Percentiles rank a stretch among this genome's conserved stretches.
Evolutionary conservation across 2,888 invertebrate species (phyloP).

Genomic region (Xanthia togata): DNA sequence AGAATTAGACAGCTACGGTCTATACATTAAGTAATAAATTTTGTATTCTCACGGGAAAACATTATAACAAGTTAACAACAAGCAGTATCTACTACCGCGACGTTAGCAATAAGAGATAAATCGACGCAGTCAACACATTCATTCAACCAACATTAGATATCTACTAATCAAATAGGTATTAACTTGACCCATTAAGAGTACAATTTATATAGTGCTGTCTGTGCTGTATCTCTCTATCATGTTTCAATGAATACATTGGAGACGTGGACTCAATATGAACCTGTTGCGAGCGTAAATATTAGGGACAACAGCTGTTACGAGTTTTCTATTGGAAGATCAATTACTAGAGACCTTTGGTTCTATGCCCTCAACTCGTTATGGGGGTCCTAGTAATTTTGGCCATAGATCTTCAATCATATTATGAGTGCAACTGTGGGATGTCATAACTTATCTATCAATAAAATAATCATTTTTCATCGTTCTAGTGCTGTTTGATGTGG

Average conservation of each 20-base stretch:
- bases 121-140: slow-evolving; percentile 48
- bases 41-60: slow-evolving; percentile 45
- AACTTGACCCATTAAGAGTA: slow-evolving; percentile 63
- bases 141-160: slow-evolving; percentile 50
- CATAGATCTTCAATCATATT: slow-evolving; percentile 68
- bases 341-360: slow-evolving; percentile 60
- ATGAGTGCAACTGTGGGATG: slow-evolving; percentile 67
- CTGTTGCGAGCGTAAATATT: slow-evolving; percentile 59
- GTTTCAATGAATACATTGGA: slow-evolving; percentile 57
- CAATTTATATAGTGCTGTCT: slow-evolving; percentile 10
- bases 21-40: slow-evolving; percentile 1
- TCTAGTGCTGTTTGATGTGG: slow-evolving; percentile 54
- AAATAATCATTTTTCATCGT: slow-evolving; percentile 74
- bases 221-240: slow-evolving; percentile 40
- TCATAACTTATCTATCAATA: slow-evolving; percentile 73
- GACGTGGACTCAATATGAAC: slow-evolving; percentile 54
- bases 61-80: slow-evolving; percentile 15
- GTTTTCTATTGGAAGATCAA: slow-evolving; percentile 56
- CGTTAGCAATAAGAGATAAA: slow-evolving; percentile 37
- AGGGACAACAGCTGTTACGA: slow-evolving; percentile 62
- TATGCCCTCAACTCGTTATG: slow-evolving; percentile 55
- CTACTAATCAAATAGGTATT: slow-evolving; percentile 42
- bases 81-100: slow-evolving; percentile 14
- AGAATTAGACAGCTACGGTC: not conserved
- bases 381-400: slow-evolving; percentile 61